Base-by-base conservation (phyloP, 2,888 invertebrate species). In the Alcis repandata region DNA sequence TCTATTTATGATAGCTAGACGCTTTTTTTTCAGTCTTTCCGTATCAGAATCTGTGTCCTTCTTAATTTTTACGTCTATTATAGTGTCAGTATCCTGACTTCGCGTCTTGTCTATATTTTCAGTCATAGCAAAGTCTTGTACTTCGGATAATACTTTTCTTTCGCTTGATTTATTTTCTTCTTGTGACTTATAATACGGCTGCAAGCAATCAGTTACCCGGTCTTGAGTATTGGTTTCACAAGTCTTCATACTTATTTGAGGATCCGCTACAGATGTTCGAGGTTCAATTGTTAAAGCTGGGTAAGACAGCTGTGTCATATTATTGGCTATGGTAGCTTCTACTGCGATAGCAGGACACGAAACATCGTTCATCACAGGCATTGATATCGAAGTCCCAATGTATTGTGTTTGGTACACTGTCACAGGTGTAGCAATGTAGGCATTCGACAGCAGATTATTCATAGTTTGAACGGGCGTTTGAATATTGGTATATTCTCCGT, bases 1-100 rank as follows among this genome's bases (percentile, higher is more conserved):
- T 71, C 90, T 84, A 72, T 88, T 88, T 19, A 89, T 66, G 71
- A 92, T 82, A 41, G 83, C 82, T 53, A 84, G 69, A 2, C 91
- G 83, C 77, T 92, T 92, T 32, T 73, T 79, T 63, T 75, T 77
- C 22, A 91, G 57, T 73, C 88, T 81, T 68, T 87, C 84, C 22
- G 74, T 68, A 33, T 82, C 78, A 48, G 72, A 49, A 43, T 46
- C 32, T 9, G 54, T 11, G 33, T 57, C 46, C 19, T 46, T 65
- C 10, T 56, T 61, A 1, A 36, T 32, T 58, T 45, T 57, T 2
- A 33, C 27, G 57, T 71, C 76, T 20, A 57, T 22, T 8, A 61
- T 63, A 43, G 57, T 61, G 19, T 62, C 67, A 22, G 19, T 58
- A 36, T 63, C 69, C 33, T 51, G 62, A 40, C 0, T 59, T 54